phyloP scores from a whole-genome alignment of 2,113 vertebrate species.

The Coreoperca whiteheadi region DNA sequence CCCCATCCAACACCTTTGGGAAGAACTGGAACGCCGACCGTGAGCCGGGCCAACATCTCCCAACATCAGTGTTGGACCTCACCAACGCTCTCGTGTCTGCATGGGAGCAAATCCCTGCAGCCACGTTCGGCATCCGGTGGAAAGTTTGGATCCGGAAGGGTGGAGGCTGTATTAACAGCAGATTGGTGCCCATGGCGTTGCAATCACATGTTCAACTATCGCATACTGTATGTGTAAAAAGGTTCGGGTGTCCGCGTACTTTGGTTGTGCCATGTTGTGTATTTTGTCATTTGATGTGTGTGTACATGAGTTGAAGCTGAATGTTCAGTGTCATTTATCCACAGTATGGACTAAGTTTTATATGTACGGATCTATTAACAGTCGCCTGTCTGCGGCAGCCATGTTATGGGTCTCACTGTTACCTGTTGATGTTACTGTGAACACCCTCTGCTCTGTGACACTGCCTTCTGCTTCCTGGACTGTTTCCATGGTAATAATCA shows the following conservation, averaged over 20 bases:
- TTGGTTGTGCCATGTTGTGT: not conserved
- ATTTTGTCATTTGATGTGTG: not conserved
- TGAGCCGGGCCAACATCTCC: rapidly evolving
- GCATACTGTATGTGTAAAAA: not conserved
- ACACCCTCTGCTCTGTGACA: constrained; percentile 1
- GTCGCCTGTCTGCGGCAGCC: constrained; percentile 5
- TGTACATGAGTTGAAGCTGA: not conserved
- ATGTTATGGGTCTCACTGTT: constrained; percentile 16
- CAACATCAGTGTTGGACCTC: not conserved
- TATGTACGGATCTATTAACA: not conserved
- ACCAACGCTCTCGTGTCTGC: not conserved
- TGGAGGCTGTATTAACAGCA: no score
- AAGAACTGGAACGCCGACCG: no score
- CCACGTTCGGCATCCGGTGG: no score
- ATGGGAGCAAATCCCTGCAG: not conserved
- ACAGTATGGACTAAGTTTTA: not conserved
- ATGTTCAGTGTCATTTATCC: not conserved
- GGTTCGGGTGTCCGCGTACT: not conserved
- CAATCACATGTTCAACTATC: not conserved
- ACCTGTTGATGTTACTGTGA: constrained; percentile 26
- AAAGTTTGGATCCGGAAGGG: no score
- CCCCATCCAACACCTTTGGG: not conserved
- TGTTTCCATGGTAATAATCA: constrained; percentile 62
- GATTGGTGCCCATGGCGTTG: no score
- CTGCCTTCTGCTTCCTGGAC: constrained; percentile 20